These are phyloP conservation scores for Phaetusa simplex DNA, from an alignment of 2,113 vertebrate species.

Conservation along the genomic window DNA sequence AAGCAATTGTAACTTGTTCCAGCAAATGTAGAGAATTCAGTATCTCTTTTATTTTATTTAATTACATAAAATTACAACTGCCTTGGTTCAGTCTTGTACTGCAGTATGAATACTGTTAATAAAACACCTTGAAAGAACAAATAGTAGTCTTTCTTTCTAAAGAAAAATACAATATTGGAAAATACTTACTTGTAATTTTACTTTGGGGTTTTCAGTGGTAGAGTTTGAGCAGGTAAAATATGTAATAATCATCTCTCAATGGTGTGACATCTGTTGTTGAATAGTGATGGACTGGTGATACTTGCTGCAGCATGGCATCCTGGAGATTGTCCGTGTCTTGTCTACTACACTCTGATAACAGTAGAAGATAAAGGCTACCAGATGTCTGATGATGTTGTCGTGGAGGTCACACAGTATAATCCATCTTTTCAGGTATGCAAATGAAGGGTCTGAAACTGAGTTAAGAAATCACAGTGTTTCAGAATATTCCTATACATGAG, in stretches of 20 bases:
- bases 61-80: not conserved
- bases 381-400: constrained; percentile 82
- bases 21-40: not conserved
- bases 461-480: not conserved
- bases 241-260: not conserved
- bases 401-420: constrained; percentile 93
- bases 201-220: not conserved
- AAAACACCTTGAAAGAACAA: not conserved
- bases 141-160: not conserved
- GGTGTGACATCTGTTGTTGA: not conserved
- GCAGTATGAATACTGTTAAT: not conserved
- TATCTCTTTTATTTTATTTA: not conserved
- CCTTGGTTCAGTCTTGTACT: not conserved
- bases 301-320: constrained; percentile 91
- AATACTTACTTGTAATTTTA: not conserved
- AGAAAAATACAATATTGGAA: not conserved
- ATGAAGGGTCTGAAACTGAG: not conserved
- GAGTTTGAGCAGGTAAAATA: not conserved
- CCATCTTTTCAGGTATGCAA: constrained; percentile 86
- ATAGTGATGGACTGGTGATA: constrained; percentile 88
- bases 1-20: not conserved
- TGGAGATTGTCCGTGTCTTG: constrained; percentile 84
- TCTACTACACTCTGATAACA: constrained; percentile 90
- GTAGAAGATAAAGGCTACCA: constrained; percentile 82
- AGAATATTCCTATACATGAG: not conserved